A percentile compares a stretch with the other conserved stretches of the same genome.
Evolutionary conservation across 2,797 vertebrate species (phyloP).

Genomic region (Lagocephalus sceleratus): DNA sequence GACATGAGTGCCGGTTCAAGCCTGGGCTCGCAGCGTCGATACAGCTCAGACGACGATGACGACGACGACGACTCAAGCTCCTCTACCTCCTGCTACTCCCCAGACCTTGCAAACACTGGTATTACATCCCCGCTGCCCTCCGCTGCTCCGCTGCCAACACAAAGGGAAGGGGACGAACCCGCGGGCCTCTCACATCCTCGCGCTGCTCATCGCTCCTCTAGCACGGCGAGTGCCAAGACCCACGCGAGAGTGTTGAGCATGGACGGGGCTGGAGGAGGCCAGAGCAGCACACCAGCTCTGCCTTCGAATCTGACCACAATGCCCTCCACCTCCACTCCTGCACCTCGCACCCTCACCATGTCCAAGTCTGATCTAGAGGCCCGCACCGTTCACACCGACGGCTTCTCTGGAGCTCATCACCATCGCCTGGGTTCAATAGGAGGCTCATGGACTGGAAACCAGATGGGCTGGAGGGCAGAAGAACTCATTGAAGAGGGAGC

Average conservation of each 20-base stretch:
- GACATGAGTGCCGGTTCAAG: constrained; percentile 88
- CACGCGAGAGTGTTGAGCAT: constrained; percentile 89
- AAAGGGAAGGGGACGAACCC: constrained; percentile 67
- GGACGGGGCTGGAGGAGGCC: constrained; percentile 81
- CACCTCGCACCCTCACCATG: constrained; percentile 76
- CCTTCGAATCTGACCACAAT: constrained; percentile 65
- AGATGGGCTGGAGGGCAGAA: constrained; percentile 83
- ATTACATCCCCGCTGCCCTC: constrained; percentile 63
- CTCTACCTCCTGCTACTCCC: constrained; percentile 88
- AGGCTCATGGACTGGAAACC: constrained; percentile 83
- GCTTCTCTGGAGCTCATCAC: constrained; percentile 69
- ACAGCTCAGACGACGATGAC: constrained; percentile 81
- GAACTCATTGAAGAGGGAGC: constrained; percentile 85
- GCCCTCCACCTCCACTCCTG: constrained; percentile 71
- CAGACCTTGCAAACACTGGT: constrained; percentile 75
- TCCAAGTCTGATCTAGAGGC: constrained; percentile 84
- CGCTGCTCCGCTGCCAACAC: constrained; percentile 63
- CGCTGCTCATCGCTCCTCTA: constrained; percentile 84
- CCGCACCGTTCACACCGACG: constrained; percentile 66
- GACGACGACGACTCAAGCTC: constrained; percentile 82
- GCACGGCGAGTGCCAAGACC: constrained; percentile 89
- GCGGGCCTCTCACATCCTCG: constrained; percentile 75
- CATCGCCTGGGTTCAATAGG: constrained; percentile 77
- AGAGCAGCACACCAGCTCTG: constrained; percentile 59
- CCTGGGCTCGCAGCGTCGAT: constrained; percentile 83